Conservation (phyloP, 2,888 invertebrate species). For the Philhelius pedissequus region DNA sequence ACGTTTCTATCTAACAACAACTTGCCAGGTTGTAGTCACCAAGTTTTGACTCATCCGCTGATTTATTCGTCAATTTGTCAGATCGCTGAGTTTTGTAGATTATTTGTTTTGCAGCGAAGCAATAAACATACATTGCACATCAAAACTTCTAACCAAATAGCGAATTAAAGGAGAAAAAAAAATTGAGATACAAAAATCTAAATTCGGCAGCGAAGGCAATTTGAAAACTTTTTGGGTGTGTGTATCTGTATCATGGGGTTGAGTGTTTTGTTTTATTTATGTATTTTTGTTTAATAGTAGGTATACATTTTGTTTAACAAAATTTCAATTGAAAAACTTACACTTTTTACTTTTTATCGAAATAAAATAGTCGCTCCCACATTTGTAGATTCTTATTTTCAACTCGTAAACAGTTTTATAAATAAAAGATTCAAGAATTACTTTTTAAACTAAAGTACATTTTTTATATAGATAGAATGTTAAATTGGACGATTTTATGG, state of each 20-base stretch:
- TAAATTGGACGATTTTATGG: neutral
- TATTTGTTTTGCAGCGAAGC: conserved; percentile 11
- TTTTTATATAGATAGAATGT: too few species aligned
- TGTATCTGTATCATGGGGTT: neutral
- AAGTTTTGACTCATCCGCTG: neutral
- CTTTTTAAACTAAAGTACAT: too few species aligned
- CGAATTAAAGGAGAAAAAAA: conserved; percentile 22
- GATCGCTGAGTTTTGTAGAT: neutral
- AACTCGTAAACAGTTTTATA: neutral
- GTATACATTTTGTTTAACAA: neutral
- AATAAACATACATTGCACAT: conserved; percentile 45
- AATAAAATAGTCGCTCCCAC: neutral
- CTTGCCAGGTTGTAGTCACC: neutral
- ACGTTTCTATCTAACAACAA: neutral
- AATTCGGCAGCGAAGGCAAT: conserved; percentile 42
- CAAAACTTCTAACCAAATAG: conserved; percentile 15
- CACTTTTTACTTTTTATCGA: neutral
- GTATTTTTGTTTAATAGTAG: neutral
- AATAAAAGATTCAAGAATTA: too few species aligned
- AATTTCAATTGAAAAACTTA: conserved; percentile 35
- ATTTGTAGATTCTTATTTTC: neutral
- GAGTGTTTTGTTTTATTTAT: neutral
- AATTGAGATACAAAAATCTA: conserved; percentile 31
- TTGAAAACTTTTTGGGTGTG: conserved; percentile 32
- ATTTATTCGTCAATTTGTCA: conserved; percentile 7